Evolutionary conservation across 1,140 invertebrate genomes (phyloP), one percentile per base, ranked within the genome.

Genomic region (Drosophila bocki): DNA sequence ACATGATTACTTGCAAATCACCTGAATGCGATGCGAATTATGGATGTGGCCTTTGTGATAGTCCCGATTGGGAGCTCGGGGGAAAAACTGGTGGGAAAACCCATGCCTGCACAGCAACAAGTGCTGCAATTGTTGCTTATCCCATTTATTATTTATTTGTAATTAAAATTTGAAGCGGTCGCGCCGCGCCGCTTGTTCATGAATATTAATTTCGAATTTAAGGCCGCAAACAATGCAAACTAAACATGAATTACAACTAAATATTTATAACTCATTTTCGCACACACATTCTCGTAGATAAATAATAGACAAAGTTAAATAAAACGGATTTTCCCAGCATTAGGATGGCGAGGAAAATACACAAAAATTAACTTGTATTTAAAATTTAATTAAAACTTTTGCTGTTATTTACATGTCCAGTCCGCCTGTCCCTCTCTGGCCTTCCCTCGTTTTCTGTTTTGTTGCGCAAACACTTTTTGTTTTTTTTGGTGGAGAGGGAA

Each of bases 321-420:
- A 59, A 62, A 78, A 78, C 11, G 61, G 33, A 63, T 53, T 56
- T 78, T 11, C 12, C 19, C 4, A n/a, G 62, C 45, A 57, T 41
- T 26, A 65, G 65, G 33, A 37, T 3, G 8, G 78, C 60, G 75
- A 2, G 75, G 70, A 78, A 84, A 88, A 79, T 90, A 90, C 78
- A 88, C 84, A 90, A 80, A 70, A 90, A 90, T 90, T 90, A 90
- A 90, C 82, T 90, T 90, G 85, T 84, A 90, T 90, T 90, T 90
- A 90, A 90, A 90, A 90, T 90, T 90, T 90, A 90, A 90, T 90
- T 90, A 90, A 90, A 90, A 90, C 85, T 90, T 88, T 82, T 90
- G 70, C 85, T 82, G 75, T 90, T 88, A 88, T 88, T 87, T 88
- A 88, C 81, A 88, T 85, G 62, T 75, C 19, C 42, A 29, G 2